Evolutionary conservation across 1,140 invertebrate genomes (phyloP), one percentile per base, ranked within the genome.

Genomic region (Stenopsyche tienmushanensis): DNA sequence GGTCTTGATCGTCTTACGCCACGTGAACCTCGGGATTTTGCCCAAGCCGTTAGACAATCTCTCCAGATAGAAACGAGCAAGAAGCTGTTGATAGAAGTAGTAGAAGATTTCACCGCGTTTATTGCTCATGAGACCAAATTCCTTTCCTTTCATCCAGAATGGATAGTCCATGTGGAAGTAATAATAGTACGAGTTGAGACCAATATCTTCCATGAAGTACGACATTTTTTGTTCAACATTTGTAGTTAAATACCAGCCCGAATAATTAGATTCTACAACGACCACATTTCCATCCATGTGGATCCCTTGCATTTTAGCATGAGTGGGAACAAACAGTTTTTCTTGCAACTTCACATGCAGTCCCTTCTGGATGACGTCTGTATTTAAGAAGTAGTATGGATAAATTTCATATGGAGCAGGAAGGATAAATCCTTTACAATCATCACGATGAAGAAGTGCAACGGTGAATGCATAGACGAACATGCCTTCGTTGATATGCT

Each of bases 171-270:
- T 73, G 69, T 89, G 85, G 73, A 86, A 77, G 68, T 88, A 86
- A 75, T 84, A 89, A 77, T 90, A 88, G 74, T 83, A 89, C n/a
- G 84, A 78, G 75, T 90, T 91, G 13, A 90, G 76, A 42, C 83
- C 82, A 64, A 86, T 79, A 72, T 90, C 89, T 73, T 91, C 88
- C 45, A 83, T 86, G 76, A 89, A 91, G 77, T 92, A 91, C 26
- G 85, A 82, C 10, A 91, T 66, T 52, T 80, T 76, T 70, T 85
- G 80, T 64, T 90, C 86, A n/a, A 80, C 77, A 62, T 84, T 81
- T 25, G 76, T 73, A 57, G 70, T 67, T 1, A 82, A 67, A 66
- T 85, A 82, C 77, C 81, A 82, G 53, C 83, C 83, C 5, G 77
- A 83, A 66, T 82, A 86, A 71, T 82, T 87, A 52, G 75, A 80